Conservation (phyloP, 2,888 invertebrate genomes). For the Odontocolon sp. region DNA sequence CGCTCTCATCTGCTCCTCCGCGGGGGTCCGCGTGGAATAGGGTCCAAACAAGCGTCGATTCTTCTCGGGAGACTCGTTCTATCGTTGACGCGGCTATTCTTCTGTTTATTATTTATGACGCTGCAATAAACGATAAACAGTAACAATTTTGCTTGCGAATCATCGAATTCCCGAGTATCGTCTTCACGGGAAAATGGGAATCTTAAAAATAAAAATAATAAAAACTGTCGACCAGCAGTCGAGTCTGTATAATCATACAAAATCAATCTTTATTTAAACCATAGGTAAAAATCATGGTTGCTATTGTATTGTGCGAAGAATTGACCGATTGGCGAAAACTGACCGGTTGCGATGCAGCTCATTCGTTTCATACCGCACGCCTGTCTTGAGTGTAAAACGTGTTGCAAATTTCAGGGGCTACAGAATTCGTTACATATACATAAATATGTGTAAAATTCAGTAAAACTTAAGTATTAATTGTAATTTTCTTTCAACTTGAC, state of each 20-base stretch:
- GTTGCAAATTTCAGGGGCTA: not conserved
- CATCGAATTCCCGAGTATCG: not conserved
- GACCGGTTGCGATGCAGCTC: not conserved
- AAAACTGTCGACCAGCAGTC: not conserved
- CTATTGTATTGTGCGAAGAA: not conserved
- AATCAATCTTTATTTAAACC: not conserved
- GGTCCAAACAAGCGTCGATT: not conserved
- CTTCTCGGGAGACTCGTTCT: not conserved
- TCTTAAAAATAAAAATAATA: not conserved
- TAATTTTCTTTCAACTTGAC: no score
- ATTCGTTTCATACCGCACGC: no score
- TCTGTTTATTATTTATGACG: conserved; percentile 26
- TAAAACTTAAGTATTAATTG: not conserved
- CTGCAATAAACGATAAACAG: conserved; percentile 9
- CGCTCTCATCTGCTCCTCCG: conserved; percentile 52
- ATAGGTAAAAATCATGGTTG: not conserved
- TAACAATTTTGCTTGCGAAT: not conserved
- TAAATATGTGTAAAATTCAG: not conserved
- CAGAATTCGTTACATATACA: not conserved
- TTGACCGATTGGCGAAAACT: not conserved
- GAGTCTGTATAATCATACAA: not conserved
- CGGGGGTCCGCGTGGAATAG: conserved; percentile 49
- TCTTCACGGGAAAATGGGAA: not conserved
- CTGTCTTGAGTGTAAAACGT: not conserved
- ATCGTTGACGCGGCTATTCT: not conserved